Conservation (phyloP, 1,140 invertebrate genomes). For the Lysiphlebus fabarum region DNA sequence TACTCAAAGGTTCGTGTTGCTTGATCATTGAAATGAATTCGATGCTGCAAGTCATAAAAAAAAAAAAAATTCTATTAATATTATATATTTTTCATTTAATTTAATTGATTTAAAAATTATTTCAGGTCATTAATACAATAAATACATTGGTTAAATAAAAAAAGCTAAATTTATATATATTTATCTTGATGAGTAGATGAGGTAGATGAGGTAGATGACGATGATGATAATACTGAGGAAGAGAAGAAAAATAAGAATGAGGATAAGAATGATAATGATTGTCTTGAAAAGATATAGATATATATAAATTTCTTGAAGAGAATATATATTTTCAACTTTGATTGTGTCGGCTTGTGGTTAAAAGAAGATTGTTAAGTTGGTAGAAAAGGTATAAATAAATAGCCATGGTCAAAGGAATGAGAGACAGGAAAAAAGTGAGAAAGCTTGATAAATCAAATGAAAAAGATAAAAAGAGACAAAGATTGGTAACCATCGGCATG, state of each 20-base stretch:
- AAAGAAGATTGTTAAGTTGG: neutral
- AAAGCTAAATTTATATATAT: neutral
- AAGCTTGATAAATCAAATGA: neutral
- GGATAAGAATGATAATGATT: too few relatives aligned
- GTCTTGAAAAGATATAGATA: too few relatives aligned
- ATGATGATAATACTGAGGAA: constrained; percentile 9
- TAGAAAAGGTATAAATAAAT: constrained; percentile 1
- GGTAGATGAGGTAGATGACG: neutral
- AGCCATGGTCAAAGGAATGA: neutral
- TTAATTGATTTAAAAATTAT: constrained; percentile 1
- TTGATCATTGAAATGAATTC: constrained; percentile 80
- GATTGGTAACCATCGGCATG: constrained; percentile 42
- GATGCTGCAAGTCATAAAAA: constrained; percentile 62
- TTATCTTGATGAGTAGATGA: too few relatives aligned
- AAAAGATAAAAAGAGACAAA: constrained; percentile 30
- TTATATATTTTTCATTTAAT: neutral
- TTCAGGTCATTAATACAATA: neutral
- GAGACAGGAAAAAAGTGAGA: neutral
- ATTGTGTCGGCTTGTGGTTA: too few relatives aligned
- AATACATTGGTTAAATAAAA: neutral
- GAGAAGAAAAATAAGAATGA: neutral
- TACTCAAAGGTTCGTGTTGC: constrained; percentile 81
- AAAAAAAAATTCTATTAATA: constrained; percentile 11
- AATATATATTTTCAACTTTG: too few relatives aligned
- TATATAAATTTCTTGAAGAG: too few relatives aligned